Base-by-base conservation (phyloP, 2,113 vertebrate genomes). In the Columba livia region DNA sequence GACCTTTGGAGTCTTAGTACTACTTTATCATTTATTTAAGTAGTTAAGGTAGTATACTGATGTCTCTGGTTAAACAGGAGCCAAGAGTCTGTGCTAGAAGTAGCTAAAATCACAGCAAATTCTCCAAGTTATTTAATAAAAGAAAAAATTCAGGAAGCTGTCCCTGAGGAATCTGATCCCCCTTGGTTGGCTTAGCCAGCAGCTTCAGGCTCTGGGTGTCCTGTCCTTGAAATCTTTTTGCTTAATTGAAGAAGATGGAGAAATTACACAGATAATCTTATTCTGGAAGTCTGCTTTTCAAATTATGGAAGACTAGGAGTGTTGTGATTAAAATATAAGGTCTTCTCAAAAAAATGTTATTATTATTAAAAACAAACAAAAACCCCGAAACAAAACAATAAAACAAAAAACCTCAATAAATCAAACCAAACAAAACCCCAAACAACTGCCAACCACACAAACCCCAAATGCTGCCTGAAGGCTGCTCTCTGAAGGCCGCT, bases 401-500 rank as follows among this genome's bases (percentile, higher is more conserved):
- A 62, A 62, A 15, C 20, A 34, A 44, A 32, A 24, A 44, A 54
- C 21, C 24, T 6, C 24, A 67, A 72, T 24, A 61, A 62, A 18
- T 10, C 7, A 54, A 56, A 17, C 11, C n/a, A 42, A 56, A 29
- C 14, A 48, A 36, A 75, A n/a, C 7, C 7, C 11, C 17, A 62
- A 64, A 28, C 10, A 44, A 38, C 24, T 62, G 17, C 14, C 38
- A 79, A 25, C 20, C 47, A 21, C 32, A 36, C 21, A 38, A 66
- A 73, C 9, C 4, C 18, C 36, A 60, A 73, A 60, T 4, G 3
- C 7, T 83, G 29, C 7, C 1, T 21, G 6, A 3, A 2, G 12
- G 3, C 14, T 40, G 48, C 19, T 83, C 26, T 84, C 53, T 80
- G 62, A 75, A 81, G 21, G 40, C 47, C 0, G 12, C 62, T 85